phyloP scores from a whole-genome alignment of 2,113 vertebrate genomes.

The Bagarius yarrelli region DNA sequence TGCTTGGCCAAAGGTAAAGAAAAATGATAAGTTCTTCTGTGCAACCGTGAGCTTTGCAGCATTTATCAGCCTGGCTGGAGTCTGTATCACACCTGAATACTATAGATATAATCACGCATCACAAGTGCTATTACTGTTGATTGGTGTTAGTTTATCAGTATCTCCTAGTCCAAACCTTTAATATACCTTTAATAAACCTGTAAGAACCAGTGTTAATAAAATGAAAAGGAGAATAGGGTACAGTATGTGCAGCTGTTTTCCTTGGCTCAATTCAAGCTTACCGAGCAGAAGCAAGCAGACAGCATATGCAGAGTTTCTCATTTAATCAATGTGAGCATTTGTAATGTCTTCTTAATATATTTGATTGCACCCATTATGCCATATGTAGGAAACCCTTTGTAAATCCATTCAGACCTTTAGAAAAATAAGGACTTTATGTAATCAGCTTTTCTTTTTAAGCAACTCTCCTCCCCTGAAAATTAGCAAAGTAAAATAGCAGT shows the following conservation, averaged over 20 bases:
- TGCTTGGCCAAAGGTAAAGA: constrained; percentile 32
- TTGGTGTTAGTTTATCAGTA: background rate
- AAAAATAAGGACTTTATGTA: background rate
- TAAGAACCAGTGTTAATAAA: constrained; percentile 16
- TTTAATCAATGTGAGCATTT: constrained; percentile 14
- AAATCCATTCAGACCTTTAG: constrained; percentile 17
- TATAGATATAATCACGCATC: background rate
- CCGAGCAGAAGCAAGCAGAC: background rate
- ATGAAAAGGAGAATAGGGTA: constrained; percentile 10
- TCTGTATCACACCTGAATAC: constrained; percentile 14
- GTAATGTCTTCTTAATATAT: constrained; percentile 28
- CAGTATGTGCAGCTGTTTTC: constrained; percentile 41
- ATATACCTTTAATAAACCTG: background rate
- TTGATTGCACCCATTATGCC: constrained; percentile 24
- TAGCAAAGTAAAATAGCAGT: constrained; percentile 8
- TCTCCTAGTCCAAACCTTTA: background rate
- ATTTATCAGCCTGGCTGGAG: constrained; percentile 6
- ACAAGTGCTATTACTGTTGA: background rate
- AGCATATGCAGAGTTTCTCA: constrained; percentile 13
- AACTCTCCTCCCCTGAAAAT: background rate
- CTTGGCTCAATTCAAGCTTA: background rate
- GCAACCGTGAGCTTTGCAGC: constrained; percentile 16
- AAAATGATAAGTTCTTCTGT: constrained; percentile 16
- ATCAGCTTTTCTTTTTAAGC: background rate
- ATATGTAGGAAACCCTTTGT: background rate